Conservation (phyloP, 1,140 invertebrate genomes). For the Calliphora vicina region DNA sequence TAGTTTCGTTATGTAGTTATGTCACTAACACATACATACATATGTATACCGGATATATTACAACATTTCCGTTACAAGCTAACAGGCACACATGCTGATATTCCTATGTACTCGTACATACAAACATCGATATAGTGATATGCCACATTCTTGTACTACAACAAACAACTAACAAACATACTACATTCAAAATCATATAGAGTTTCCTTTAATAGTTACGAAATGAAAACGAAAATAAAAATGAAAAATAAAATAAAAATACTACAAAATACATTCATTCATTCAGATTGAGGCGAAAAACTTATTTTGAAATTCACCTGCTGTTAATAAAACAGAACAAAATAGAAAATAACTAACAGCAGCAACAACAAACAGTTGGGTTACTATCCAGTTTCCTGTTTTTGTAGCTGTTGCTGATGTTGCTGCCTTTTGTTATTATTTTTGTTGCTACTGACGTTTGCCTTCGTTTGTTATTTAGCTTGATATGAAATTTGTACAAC, state of each 20-base stretch:
- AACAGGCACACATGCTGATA: background rate
- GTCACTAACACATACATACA: background rate
- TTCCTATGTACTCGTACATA: no score
- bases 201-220: background rate
- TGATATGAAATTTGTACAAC: background rate
- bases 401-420: background rate
- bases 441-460: no score
- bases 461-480: background rate
- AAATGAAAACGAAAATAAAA: background rate
- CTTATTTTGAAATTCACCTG: background rate
- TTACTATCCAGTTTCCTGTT: background rate
- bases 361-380: background rate
- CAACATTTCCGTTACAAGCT: slow-evolving; percentile 27
- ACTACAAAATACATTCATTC: background rate
- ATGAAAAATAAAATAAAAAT: background rate
- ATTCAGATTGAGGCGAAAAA: background rate
- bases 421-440: background rate
- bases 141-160: background rate
- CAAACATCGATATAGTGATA: slow-evolving; percentile 2
- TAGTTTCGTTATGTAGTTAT: background rate
- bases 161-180: background rate
- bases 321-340: background rate
- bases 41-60: slow-evolving; percentile 20
- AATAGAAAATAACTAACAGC: background rate
- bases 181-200: background rate